These are phyloP conservation scores for Dynastes grantii DNA, from an alignment of 2,888 invertebrate genomes.

Conservation along the genomic window DNA sequence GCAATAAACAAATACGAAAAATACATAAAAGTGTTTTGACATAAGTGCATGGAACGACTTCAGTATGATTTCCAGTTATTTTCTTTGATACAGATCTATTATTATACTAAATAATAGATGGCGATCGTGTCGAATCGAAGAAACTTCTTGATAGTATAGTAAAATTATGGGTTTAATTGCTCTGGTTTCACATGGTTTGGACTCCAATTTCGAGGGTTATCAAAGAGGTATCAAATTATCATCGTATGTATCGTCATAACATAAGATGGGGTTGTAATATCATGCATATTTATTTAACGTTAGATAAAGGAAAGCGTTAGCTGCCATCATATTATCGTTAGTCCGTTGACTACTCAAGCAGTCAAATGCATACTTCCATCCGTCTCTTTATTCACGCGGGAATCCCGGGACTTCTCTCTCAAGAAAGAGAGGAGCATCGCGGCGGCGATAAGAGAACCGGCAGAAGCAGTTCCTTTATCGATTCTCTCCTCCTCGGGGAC, in stretches of 20 bases:
- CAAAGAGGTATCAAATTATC: too few species aligned
- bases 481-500: slow-evolving; percentile 57
- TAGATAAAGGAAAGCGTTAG: slow-evolving; percentile 15
- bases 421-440: slow-evolving; percentile 31
- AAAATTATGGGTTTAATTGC: too few species aligned
- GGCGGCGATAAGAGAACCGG: slow-evolving; percentile 21
- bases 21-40: too few species aligned
- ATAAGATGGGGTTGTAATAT: background rate
- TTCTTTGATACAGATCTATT: too few species aligned
- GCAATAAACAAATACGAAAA: too few species aligned
- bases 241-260: background rate
- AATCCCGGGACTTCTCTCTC: background rate
- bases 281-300: background rate
- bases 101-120: too few species aligned
- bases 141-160: too few species aligned
- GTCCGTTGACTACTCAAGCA: slow-evolving; percentile 8
- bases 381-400: background rate
- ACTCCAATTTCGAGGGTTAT: too few species aligned
- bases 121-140: too few species aligned
- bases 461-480: slow-evolving; percentile 61
- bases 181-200: too few species aligned
- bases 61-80: too few species aligned
- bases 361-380: slow-evolving; percentile 5
- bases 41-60: too few species aligned
- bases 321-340: slow-evolving; percentile 3